These are phyloP conservation scores for Macrotis lagotis DNA, from an alignment of 2,113 vertebrate species.

Conservation along the genomic window DNA sequence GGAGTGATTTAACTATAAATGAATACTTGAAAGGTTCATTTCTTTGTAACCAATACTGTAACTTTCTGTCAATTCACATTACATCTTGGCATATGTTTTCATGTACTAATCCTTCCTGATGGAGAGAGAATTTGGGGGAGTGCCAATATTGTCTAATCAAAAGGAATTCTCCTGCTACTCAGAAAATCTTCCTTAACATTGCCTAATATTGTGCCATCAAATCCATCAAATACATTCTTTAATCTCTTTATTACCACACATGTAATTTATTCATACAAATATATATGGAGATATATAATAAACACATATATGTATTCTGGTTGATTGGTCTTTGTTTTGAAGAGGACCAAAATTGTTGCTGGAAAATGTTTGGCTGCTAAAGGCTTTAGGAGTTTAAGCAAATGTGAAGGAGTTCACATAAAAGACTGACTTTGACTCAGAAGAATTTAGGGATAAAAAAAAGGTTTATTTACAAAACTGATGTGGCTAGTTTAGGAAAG, in stretches of 20 bases:
- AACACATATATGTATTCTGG: neutral
- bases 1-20: neutral
- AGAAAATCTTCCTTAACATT: neutral
- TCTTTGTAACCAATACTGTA: neutral
- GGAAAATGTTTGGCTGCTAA: too few relatives aligned
- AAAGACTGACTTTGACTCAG: too few relatives aligned
- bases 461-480: too few relatives aligned
- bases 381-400: too few relatives aligned
- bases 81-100: neutral
- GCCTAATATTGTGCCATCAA: neutral
- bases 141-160: neutral
- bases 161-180: neutral
- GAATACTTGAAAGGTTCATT: neutral
- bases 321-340: neutral
- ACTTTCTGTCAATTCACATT: neutral
- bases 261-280: neutral
- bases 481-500: too few relatives aligned
- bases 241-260: neutral
- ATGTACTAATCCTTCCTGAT: neutral
- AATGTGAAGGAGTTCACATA: too few relatives aligned
- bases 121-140: neutral
- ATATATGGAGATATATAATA: too few relatives aligned
- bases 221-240: neutral
- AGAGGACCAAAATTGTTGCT: neutral
- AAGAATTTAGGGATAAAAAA: too few relatives aligned